phyloP scores from a whole-genome alignment of 2,797 vertebrate species.

The Morelia viridis region DNA sequence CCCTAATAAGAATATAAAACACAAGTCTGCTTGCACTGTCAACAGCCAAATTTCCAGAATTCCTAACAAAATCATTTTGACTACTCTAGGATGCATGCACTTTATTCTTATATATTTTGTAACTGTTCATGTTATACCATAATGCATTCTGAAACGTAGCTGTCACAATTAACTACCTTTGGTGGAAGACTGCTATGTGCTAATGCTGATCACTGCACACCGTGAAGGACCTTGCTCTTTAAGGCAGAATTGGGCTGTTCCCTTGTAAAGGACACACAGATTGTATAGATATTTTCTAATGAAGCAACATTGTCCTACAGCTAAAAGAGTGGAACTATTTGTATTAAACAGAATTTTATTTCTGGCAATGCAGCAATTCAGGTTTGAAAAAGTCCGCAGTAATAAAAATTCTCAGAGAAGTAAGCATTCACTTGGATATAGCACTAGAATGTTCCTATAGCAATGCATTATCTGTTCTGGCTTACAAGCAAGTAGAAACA shows the following conservation, averaged over 20 bases:
- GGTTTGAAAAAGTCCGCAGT: not conserved
- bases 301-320: not conserved
- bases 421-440: not conserved
- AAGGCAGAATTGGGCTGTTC: not conserved
- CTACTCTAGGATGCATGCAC: not conserved
- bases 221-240: not conserved
- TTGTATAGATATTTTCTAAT: not conserved
- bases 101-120: not conserved
- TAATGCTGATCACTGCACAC: not conserved
- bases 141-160: not conserved
- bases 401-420: not conserved
- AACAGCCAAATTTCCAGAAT: not conserved
- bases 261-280: not conserved
- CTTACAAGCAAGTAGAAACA: not conserved
- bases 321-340: not conserved
- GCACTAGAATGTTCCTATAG: not conserved
- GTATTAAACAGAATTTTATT: not conserved
- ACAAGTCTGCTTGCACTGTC: not conserved
- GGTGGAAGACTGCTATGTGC: not conserved
- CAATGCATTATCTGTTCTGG: not conserved
- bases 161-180: not conserved
- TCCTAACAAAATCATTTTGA: not conserved
- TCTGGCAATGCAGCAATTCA: not conserved
- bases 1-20: not conserved
- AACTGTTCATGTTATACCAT: not conserved